Base-by-base conservation (phyloP, 1,140 invertebrate genomes). In the Ostrea denselamellosa region DNA sequence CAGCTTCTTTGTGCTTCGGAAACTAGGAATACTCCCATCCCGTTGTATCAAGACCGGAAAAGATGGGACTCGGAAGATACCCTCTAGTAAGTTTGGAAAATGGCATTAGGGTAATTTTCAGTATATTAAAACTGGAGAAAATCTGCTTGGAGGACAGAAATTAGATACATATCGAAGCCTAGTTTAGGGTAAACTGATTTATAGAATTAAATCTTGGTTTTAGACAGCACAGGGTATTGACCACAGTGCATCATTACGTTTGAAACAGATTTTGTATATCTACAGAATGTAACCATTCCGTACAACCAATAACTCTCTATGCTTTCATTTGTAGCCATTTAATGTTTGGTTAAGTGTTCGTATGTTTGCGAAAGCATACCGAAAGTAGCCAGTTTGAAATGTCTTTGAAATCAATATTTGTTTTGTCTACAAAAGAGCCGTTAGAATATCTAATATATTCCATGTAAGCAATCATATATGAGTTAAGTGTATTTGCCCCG, bases 331-430 rank as follows among this genome's bases (percentile, higher is more conserved):
- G 28, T 34, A 34, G 25, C 68, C 22, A 77, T 77, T 12, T 77
- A 25, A 77, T 77, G 68, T 77, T 77, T 77, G 25, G 28, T 14
- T 77, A 14, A 77, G 68, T 77, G 68, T 28, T 77, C 68, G 28
- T 77, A 77, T 77, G 68, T 77, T 77, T 77, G 68, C 68, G n/a
- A 77, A 77, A 17, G 68, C 68, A 77, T 25, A 28, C 25, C 68
- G 22, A 77, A 34, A 77, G 68, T 77, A 77, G 68, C 68, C 25
- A 77, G 25, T 77, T 77, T 25, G 68, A 77, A 77, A 77, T 77
- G 68, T 25, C 68, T 77, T 77, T 77, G 68, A 77, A 77, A 34
- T 34, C 68, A 77, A 77, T 77, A 77, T 77, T 77, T 77, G 28
- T 77, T 34, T 77, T 77, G 68, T 34, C 68, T 25, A 77, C 68